Conservation (phyloP, 2,888 invertebrate genomes). For the Acrocera orbiculus region DNA sequence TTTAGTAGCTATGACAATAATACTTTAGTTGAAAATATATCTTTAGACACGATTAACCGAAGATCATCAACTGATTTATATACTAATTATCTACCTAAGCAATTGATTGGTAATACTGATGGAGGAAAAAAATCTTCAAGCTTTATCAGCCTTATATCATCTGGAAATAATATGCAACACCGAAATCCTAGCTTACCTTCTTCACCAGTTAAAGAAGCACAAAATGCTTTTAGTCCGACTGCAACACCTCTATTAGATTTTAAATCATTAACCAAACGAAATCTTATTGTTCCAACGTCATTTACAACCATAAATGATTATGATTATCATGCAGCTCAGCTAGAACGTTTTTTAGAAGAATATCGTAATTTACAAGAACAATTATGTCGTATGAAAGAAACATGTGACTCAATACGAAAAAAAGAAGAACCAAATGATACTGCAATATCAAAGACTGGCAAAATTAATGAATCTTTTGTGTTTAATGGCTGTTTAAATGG, state of each 20-base stretch:
- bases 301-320: conserved; percentile 40
- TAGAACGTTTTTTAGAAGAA: conserved; percentile 63
- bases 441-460: conserved; percentile 20
- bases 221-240: conserved; percentile 27
- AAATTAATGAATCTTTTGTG: conserved; percentile 31
- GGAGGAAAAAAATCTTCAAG: conserved; percentile 44
- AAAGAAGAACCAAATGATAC: conserved; percentile 27
- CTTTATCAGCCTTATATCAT: conserved; percentile 46
- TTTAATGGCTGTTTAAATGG: conserved; percentile 26
- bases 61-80: conserved; percentile 35
- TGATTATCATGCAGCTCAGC: conserved; percentile 61
- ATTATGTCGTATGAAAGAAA: conserved; percentile 62
- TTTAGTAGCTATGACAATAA: conserved; percentile 53
- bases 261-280: conserved; percentile 33
- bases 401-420: conserved; percentile 47
- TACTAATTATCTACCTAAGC: conserved; percentile 23
- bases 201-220: conserved; percentile 38
- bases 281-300: conserved; percentile 29
- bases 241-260: conserved; percentile 44
- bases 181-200: conserved; percentile 45
- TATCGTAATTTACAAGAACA: conserved; percentile 61
- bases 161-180: conserved; percentile 22
- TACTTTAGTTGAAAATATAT: conserved; percentile 42
- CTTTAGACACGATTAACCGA: conserved; percentile 29
- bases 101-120: conserved; percentile 20